Conservation (phyloP, 2,113 vertebrate genomes). For the Brachyistius frenatus region DNA sequence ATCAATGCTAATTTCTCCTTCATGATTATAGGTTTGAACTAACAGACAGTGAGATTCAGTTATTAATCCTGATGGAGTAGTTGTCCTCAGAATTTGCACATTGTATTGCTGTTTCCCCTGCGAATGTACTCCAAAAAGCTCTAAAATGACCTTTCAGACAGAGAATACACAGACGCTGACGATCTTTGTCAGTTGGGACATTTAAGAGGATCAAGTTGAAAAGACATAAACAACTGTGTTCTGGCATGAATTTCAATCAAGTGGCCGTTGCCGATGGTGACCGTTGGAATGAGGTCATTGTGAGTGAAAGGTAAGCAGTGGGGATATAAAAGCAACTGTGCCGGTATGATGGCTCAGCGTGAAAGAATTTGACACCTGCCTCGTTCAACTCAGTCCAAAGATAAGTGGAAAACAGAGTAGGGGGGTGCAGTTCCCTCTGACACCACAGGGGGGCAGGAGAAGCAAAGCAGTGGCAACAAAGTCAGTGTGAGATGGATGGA, state of each 20-base stretch:
- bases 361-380: slow-evolving; percentile 55
- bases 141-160: slow-evolving; percentile 22
- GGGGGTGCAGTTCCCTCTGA: slow-evolving; percentile 39
- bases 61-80: slow-evolving; percentile 21
- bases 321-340: slow-evolving; percentile 21
- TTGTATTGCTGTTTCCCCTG: neutral
- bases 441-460: slow-evolving; percentile 61
- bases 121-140: slow-evolving; percentile 29
- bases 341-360: neutral
- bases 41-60: neutral
- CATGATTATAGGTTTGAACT: neutral
- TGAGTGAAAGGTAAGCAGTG: slow-evolving; percentile 24
- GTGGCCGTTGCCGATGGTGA: slow-evolving; percentile 14
- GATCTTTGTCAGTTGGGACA: slow-evolving; percentile 25
- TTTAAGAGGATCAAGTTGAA: slow-evolving; percentile 8
- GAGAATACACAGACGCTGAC: neutral
- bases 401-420: slow-evolving; percentile 49
- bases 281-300: slow-evolving; percentile 31
- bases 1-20: no score
- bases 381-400: slow-evolving; percentile 69
- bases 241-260: slow-evolving; percentile 9
- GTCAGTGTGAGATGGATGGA: neutral
- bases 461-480: neutral
- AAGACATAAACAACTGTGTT: slow-evolving; percentile 37
- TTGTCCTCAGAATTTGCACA: neutral